Conservation (phyloP, 2,797 vertebrate species). For the Simalia tracyae region DNA sequence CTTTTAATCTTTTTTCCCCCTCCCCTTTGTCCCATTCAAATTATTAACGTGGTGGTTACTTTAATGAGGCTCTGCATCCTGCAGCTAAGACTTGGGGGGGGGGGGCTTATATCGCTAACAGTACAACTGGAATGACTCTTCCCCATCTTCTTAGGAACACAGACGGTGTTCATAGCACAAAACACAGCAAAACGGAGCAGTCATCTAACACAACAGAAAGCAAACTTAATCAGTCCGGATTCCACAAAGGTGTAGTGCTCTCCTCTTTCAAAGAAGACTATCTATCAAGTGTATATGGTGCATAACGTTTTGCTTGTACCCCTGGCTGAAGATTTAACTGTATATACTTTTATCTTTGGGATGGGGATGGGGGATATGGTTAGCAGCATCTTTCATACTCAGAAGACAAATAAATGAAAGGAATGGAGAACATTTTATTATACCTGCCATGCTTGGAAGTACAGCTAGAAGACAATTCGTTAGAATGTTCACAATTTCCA, state of each 20-base stretch:
- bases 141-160: neutral
- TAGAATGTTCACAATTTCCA: conserved; percentile 52
- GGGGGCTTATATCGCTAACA: neutral
- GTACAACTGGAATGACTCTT: too few relatives aligned
- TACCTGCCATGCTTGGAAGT: conserved; percentile 40
- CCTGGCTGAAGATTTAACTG: neutral
- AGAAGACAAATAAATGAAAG: conserved; percentile 59
- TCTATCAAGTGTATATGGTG: neutral
- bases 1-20: neutral
- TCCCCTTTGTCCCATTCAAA: neutral
- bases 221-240: neutral
- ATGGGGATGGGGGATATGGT: neutral
- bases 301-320: conserved; percentile 14
- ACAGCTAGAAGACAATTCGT: conserved; percentile 52
- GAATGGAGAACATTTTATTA: conserved; percentile 60
- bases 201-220: neutral
- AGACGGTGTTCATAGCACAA: neutral
- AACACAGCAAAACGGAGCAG: neutral
- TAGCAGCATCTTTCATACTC: conserved; percentile 39
- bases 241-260: neutral
- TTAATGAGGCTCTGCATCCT: neutral
- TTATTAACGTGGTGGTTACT: neutral
- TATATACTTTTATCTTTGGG: conserved; percentile 8
- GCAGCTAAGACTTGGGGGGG: neutral
- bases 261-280: neutral